Evolutionary conservation across 2,113 vertebrate species (phyloP).

Genomic region (Ascaphus truei): DNA sequence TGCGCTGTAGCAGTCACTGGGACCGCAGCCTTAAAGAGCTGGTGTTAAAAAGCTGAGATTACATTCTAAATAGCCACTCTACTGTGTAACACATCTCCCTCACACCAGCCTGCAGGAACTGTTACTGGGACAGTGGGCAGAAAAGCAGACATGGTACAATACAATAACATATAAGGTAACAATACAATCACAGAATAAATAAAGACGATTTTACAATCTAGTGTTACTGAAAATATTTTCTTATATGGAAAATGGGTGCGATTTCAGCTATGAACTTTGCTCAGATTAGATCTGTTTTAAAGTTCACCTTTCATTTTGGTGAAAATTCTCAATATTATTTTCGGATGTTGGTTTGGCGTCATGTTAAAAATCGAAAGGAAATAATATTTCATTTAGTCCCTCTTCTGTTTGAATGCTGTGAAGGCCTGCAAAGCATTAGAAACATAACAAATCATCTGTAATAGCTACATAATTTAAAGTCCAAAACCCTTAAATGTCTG

Average conservation of each 20-base stretch:
- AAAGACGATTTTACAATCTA: no score
- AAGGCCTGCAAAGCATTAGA: conserved; percentile 14
- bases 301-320: not conserved
- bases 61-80: no score
- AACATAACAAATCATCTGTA: conserved; percentile 5
- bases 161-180: no score
- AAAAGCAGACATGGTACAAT: no score
- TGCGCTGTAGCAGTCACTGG: no score
- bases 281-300: not conserved
- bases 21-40: no score
- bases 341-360: conserved; percentile 33
- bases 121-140: no score
- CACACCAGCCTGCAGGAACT: no score
- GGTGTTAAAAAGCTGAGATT: no score
- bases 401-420: not conserved
- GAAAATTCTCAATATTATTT: conserved; percentile 13
- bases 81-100: no score
- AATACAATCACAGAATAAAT: no score
- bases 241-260: not conserved
- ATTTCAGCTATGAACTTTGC: not conserved
- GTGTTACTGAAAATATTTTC: no score
- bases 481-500: not conserved
- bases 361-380: conserved; percentile 16
- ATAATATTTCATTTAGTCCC: conserved; percentile 21
- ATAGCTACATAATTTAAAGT: not conserved